These are phyloP conservation scores for Liolophura sinensis DNA, from an alignment of 1,140 invertebrate species.

Conservation along the genomic window DNA sequence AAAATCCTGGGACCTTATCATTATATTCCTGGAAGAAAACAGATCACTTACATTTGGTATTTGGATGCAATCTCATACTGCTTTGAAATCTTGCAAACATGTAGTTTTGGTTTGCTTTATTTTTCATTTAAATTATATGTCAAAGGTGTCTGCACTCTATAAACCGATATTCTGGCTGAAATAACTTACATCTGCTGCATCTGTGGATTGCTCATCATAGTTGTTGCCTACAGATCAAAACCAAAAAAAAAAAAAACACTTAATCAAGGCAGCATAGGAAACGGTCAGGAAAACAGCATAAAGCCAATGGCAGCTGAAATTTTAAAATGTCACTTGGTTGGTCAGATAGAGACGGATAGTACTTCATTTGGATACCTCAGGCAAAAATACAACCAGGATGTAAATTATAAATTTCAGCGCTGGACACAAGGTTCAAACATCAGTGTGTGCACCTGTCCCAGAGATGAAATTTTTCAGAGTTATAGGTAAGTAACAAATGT, in stretches of 20 bases:
- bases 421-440: no score
- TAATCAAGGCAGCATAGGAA: conserved; percentile 1
- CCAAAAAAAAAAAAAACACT: conserved; percentile 16
- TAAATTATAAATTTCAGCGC: no score
- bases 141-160: not conserved
- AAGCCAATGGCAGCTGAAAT: not conserved
- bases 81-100: not conserved
- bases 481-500: no score
- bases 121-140: not conserved
- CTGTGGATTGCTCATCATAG: conserved; percentile 55
- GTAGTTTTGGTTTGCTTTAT: not conserved
- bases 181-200: conserved; percentile 58
- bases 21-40: not conserved
- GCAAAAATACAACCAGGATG: not conserved
- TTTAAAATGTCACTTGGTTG: not conserved
- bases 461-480: no score
- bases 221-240: conserved; percentile 41
- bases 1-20: not conserved
- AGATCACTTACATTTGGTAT: not conserved
- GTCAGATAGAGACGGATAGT: not conserved
- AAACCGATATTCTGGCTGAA: conserved; percentile 6
- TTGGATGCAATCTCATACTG: no score
- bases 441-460: no score
- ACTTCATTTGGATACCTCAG: not conserved
- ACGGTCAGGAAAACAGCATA: not conserved